Evolutionary conservation across 2,113 vertebrate species (phyloP), one percentile per base, ranked within the genome.

Genomic region (Seriola rivoliana): DNA sequence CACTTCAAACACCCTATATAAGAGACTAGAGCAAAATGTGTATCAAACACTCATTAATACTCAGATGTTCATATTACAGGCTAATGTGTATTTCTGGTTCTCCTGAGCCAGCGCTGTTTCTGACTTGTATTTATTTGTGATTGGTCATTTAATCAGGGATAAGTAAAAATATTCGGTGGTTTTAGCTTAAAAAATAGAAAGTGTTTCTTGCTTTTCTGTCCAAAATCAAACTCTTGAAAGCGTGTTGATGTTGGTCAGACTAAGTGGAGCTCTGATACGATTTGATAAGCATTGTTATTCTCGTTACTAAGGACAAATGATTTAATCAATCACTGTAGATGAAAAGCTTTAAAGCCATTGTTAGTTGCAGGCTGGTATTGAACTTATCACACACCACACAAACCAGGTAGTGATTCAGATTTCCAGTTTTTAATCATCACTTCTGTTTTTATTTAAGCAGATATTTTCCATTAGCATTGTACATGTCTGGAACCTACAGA

Each of bases 391-490:
- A 85, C 66, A 90, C 64, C 72, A 91, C 80, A 90, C 64, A 13
- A 36, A 80, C 71, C 38, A 82, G 38, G 54, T 17, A 54, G 79
- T 25, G 13, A 70, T 91, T 87, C 75, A 82, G 69, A 92, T 88
- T 89, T 90, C 94, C 94, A 94, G 93, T 95, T 59, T 95, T 91
- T 92, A 95, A 96, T 95, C 89, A 94, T 95, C 93, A 95, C 89
- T 92, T 94, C 77, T 95, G 89, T 93, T 93, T 95, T 95, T 94
- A 95, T 94, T 96, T 92, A 91, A 94, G 95, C 94, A 94, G 91
- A 94, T 91, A 94, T 93, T 93, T 94, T 92, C 93, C 93, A 92
- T 91, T 92, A 95, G 94, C 93, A 91, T 86, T 93, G 90, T 92
- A 93, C 93, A 94, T 86, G 84, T 93, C 91, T 86, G 93, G 88